Percentiles rank a stretch among this genome's conserved stretches.
Evolutionary conservation across 2,797 vertebrate species (phyloP).

Genomic region (Myotis planiceps): DNA sequence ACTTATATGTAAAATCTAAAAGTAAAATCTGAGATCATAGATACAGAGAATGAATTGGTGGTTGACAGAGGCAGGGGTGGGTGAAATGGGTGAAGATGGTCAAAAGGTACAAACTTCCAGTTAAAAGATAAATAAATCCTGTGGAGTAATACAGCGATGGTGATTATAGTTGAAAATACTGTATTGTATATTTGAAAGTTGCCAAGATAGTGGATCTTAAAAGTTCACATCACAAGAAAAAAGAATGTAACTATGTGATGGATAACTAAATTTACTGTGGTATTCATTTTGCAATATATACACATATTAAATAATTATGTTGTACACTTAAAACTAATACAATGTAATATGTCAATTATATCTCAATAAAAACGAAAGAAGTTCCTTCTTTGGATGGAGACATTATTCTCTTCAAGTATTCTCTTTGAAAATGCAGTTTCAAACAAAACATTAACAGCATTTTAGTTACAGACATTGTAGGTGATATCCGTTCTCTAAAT

Average conservation of each 20-base stretch:
- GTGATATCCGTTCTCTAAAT: neutral
- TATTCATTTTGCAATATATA: neutral
- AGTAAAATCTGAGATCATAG: neutral
- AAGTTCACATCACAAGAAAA: neutral
- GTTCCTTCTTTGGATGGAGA: neutral
- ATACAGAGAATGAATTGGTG: neutral
- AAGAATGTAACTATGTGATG: neutral
- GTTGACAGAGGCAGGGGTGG: neutral
- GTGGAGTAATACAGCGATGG: neutral
- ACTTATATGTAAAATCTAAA: neutral
- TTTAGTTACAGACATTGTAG: neutral
- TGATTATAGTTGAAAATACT: neutral
- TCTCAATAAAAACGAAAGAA: neutral
- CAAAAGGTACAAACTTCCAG: neutral
- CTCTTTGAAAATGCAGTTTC: conserved; percentile 34
- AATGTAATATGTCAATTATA: neutral
- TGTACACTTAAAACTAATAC: neutral
- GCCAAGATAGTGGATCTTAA: neutral
- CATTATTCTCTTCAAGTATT: neutral
- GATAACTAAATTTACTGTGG: neutral
- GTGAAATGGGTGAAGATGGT: neutral
- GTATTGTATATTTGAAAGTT: neutral
- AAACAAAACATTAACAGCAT: neutral
- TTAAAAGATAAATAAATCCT: neutral
- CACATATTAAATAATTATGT: neutral